Conservation (phyloP, 2,113 vertebrate species). For the Numida meleagris region DNA sequence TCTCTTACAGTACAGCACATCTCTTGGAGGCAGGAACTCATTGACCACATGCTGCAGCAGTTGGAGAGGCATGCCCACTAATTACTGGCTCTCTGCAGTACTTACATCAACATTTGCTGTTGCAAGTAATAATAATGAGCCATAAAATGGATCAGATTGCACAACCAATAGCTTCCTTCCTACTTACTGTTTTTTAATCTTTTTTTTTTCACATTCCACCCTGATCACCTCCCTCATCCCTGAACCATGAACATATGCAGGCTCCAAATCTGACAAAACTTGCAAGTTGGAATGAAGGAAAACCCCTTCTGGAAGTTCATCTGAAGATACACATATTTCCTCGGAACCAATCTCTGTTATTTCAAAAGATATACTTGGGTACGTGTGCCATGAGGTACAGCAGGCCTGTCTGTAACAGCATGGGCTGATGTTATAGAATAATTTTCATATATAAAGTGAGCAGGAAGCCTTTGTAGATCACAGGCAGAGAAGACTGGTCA, state of each 20-base stretch:
- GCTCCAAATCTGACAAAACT: not conserved
- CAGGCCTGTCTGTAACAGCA: not conserved
- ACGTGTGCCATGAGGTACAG: not conserved
- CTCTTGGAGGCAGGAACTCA: constrained; percentile 59
- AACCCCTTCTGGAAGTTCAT: not conserved
- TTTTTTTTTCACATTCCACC: not conserved
- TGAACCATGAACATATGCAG: not conserved
- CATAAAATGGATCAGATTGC: not conserved
- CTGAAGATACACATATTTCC: not conserved
- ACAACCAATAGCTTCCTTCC: not conserved
- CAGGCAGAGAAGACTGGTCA: not conserved
- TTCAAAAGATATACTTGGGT: not conserved
- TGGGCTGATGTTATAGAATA: not conserved
- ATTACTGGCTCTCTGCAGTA: constrained; percentile 51
- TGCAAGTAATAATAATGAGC: constrained; percentile 54
- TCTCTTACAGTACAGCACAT: constrained; percentile 33
- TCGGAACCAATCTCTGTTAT: not conserved
- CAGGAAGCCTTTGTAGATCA: not conserved
- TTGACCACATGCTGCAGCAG: constrained; percentile 68
- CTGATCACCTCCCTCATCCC: not conserved
- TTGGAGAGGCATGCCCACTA: constrained; percentile 47
- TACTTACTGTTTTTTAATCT: not conserved
- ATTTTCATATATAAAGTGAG: not conserved
- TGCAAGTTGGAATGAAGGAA: not conserved
- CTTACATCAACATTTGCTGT: constrained; percentile 61